phyloP scores from a whole-genome alignment of 2,888 invertebrate species.

The Diloba caeruleocephala region DNA sequence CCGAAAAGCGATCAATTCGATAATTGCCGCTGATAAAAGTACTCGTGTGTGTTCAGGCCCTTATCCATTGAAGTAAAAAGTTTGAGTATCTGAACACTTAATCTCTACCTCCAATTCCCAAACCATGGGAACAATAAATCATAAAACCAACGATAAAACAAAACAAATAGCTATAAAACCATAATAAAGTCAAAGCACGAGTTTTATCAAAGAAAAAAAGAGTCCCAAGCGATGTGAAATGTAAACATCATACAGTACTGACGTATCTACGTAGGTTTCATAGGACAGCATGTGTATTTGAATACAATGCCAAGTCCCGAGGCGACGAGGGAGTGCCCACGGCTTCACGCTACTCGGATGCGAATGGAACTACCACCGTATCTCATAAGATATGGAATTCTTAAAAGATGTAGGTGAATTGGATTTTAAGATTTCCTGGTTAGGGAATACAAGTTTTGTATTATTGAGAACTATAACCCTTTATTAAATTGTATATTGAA shows the following conservation, averaged over 20 bases:
- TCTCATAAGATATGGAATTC: constrained; percentile 49
- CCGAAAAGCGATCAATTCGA: no score
- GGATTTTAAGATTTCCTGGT: constrained; percentile 41
- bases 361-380: constrained; percentile 45
- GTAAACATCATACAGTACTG: constrained; percentile 53
- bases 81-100: no score
- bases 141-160: constrained; percentile 41
- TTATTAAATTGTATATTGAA: no score
- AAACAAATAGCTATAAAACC: constrained; percentile 43
- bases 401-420: constrained; percentile 51
- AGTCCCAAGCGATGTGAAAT: constrained; percentile 39
- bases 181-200: constrained; percentile 43
- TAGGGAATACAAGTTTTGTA: neutral
- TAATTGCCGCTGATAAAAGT: no score
- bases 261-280: constrained; percentile 47
- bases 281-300: constrained; percentile 58
- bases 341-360: constrained; percentile 45
- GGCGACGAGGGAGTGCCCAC: constrained; percentile 58
- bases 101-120: constrained; percentile 15
- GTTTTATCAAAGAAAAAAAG: constrained; percentile 39
- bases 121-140: constrained; percentile 31
- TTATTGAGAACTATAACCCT: no score
- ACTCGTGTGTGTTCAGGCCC: no score
- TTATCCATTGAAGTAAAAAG: no score
- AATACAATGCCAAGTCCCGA: constrained; percentile 62